Evolutionary conservation across 2,113 vertebrate genomes (phyloP), one percentile per base, ranked within the genome.

Genomic region (Mus spicilegus): DNA sequence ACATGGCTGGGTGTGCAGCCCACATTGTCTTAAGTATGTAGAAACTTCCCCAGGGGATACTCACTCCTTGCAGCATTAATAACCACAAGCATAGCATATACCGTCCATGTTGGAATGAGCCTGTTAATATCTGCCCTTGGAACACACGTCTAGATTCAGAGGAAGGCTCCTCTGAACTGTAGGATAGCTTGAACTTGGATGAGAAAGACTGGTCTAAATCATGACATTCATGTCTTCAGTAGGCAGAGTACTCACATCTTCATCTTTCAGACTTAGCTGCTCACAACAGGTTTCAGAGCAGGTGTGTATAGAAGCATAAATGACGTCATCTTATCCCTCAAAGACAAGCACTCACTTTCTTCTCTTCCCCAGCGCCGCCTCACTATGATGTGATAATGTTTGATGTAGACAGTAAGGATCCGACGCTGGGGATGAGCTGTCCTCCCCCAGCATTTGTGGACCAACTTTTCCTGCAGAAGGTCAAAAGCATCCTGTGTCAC

Each of bases 401-500:
- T 11, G 99, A 99, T 63, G 99, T 99, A 24, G 99, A 99, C 98
- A 99, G 99, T 93, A 99, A 99, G 98, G 99, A 99, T 90, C 97
- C 98, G 33, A 98, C 98, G 0, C 88, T 99, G 96, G 99, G 99
- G 5, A 99, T 99, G 99, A 99, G 99, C 97, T 99, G 99, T 95
- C 99, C 99, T 0, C 99, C 99, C 0, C 98, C 99, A 87, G 99
- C 99, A 33, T 99, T 99, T 88, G 99, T 99, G 94, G 99, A 99
- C 95, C 98, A 97, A 8, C 30, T 92, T 7, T 98, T 99, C 69
- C 98, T 99, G 87, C 98, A 99, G 95, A 99, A 99, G 94, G 99
- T 99, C 87, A 97, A 95, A 98, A 98, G 96, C 91, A 98, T 99
- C 96, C 98, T 99, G 33, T 98, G 98, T 87, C 97, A 98, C 28